Conservation (phyloP, 2,888 invertebrate genomes). For the Eupithecia dodoneata region DNA sequence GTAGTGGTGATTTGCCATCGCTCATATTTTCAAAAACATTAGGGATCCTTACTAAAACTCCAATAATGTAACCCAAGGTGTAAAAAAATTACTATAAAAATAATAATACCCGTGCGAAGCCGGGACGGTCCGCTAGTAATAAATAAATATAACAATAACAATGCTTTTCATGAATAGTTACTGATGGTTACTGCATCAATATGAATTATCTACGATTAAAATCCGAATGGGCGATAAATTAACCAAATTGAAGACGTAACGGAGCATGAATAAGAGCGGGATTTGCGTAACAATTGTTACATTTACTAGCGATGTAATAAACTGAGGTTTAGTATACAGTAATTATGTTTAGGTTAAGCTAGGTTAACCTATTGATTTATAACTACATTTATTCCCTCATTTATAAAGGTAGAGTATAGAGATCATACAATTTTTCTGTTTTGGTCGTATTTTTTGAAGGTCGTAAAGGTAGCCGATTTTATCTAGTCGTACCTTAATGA, state of each 20-base stretch:
- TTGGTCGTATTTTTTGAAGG: background rate
- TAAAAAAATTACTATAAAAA: no score
- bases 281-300: conserved; percentile 11
- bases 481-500: background rate
- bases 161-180: background rate
- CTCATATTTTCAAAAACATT: no score
- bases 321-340: conserved; percentile 1
- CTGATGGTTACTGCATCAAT: background rate
- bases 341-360: conserved; percentile 4
- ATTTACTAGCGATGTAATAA: conserved; percentile 4
- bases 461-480: background rate
- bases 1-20: no score
- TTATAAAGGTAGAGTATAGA: background rate
- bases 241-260: conserved; percentile 8
- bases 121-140: no score
- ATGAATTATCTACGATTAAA: background rate
- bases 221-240: background rate
- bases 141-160: no score
- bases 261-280: conserved; percentile 10
- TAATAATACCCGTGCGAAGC: no score
- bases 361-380: background rate
- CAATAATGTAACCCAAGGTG: no score
- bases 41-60: no score
- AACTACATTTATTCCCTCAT: background rate
- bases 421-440: background rate